Conservation (phyloP, 2,888 invertebrate genomes). For the Argynnis bischoffii region DNA sequence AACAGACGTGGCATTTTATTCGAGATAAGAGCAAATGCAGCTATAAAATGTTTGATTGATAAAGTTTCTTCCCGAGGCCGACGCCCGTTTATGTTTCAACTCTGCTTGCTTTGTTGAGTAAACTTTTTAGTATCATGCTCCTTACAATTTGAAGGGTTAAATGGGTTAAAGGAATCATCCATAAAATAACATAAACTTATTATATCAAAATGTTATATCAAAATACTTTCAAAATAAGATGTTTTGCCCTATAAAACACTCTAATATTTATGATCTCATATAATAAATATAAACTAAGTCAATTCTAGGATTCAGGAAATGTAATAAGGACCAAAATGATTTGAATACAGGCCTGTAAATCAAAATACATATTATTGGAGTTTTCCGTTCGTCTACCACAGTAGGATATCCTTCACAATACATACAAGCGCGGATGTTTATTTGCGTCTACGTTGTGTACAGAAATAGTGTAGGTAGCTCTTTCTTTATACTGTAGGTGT, state of each 20-base stretch:
- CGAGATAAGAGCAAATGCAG: slow-evolving; percentile 42
- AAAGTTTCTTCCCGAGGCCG: slow-evolving; percentile 42
- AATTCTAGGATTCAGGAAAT: slow-evolving; percentile 4
- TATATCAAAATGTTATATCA: no score
- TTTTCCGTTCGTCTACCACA: slow-evolving; percentile 20
- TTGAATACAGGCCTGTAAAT: slow-evolving; percentile 16
- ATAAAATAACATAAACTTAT: no score
- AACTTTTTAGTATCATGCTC: slow-evolving; percentile 30
- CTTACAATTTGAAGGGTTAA: slow-evolving; percentile 5
- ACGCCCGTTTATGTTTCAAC: slow-evolving; percentile 40
- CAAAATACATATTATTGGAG: slow-evolving; percentile 24
- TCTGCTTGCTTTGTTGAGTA: slow-evolving; percentile 40
- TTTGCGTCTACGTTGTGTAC: slow-evolving; percentile 11
- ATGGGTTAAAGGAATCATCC: no score
- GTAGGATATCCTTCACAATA: slow-evolving; percentile 23
- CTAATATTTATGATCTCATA: no score
- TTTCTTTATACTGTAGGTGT: slow-evolving; percentile 6
- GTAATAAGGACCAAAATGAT: slow-evolving; percentile 2
- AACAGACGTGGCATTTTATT: slow-evolving; percentile 42
- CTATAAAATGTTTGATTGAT: slow-evolving; percentile 48
- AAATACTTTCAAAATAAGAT: no score
- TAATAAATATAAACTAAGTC: neutral
- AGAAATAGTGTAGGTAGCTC: slow-evolving; percentile 17
- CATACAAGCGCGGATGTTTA: slow-evolving; percentile 20
- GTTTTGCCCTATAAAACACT: no score